Conservation (phyloP, 2,797 vertebrate genomes). For the Epinephelus coioides region DNA sequence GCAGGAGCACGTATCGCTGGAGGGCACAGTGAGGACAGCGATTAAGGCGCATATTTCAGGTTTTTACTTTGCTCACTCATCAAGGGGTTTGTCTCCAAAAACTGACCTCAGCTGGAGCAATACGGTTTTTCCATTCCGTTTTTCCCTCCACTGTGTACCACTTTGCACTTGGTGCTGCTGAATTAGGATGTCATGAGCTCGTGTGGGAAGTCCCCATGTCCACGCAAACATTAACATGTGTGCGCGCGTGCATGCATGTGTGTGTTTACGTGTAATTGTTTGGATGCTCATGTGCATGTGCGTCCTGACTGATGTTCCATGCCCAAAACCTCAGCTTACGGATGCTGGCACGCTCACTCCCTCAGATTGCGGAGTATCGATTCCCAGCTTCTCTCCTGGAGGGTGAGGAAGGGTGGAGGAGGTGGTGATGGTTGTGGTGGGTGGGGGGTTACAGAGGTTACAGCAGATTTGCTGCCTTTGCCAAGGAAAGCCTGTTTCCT, state of each 20-base stretch:
- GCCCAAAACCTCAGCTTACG: conserved; percentile 66
- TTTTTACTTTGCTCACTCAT: conserved; percentile 65
- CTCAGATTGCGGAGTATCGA: conserved; percentile 68
- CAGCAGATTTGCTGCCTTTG: conserved; percentile 65
- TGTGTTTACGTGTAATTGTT: conserved; percentile 51
- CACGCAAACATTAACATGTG: conserved; percentile 63
- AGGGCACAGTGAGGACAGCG: conserved; percentile 79
- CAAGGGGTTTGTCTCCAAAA: conserved; percentile 62
- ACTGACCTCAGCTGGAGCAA: conserved; percentile 75
- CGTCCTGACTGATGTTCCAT: conserved; percentile 41
- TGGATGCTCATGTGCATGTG: conserved; percentile 22
- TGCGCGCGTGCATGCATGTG: background rate
- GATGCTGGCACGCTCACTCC: conserved; percentile 65
- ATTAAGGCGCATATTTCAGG: conserved; percentile 76
- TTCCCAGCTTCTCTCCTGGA: conserved; percentile 70
- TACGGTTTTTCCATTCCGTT: conserved; percentile 58
- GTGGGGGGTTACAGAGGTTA: conserved; percentile 74
- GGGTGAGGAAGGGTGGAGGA: conserved; percentile 64
- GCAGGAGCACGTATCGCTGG: conserved; percentile 67
- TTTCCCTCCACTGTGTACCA: conserved; percentile 40
- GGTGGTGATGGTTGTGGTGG: conserved; percentile 60
- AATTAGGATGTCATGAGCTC: conserved; percentile 72
- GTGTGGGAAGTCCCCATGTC: conserved; percentile 76
- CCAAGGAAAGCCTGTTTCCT: conserved; percentile 79
- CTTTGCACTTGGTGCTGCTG: conserved; percentile 55